phyloP scores from a whole-genome alignment of 2,797 vertebrate genomes.

The Microctenopoma lineatum region DNA sequence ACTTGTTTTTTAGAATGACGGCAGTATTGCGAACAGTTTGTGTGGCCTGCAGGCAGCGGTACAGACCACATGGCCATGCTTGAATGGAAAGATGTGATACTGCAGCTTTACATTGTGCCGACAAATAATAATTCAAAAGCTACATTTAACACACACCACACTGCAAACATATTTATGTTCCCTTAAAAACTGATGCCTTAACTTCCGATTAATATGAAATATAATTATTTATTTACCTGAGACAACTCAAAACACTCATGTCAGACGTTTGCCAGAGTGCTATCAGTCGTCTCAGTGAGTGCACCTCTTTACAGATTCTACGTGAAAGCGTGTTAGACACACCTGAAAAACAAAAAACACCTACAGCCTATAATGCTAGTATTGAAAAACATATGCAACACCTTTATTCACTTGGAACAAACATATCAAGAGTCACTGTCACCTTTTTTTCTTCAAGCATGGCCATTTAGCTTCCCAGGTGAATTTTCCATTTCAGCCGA shows the following conservation, averaged over 20 bases:
- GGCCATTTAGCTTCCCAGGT: constrained; percentile 45
- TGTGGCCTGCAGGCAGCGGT: constrained; percentile 43
- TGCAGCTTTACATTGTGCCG: constrained; percentile 19
- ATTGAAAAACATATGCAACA: constrained; percentile 32
- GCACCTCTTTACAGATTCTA: background rate
- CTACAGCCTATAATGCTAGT: background rate
- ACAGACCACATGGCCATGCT: constrained; percentile 60
- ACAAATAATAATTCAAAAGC: background rate
- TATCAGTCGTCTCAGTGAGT: background rate
- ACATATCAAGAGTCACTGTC: constrained; percentile 45
- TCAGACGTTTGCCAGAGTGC: background rate
- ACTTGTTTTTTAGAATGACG: constrained; percentile 35
- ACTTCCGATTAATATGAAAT: background rate
- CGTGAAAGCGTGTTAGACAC: background rate
- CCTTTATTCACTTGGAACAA: constrained; percentile 38
- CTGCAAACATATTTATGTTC: background rate
- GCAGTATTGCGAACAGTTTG: constrained; percentile 42
- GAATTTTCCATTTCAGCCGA: constrained; percentile 29
- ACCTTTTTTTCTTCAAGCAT: constrained; percentile 47
- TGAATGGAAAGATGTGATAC: constrained; percentile 44
- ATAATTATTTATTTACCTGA: background rate
- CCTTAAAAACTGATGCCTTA: background rate
- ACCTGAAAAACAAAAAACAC: background rate
- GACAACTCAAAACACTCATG: background rate
- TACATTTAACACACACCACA: background rate